These are phyloP conservation scores for Leptura quadrifasciata DNA, from an alignment of 2,888 invertebrate species.

Conservation along the genomic window DNA sequence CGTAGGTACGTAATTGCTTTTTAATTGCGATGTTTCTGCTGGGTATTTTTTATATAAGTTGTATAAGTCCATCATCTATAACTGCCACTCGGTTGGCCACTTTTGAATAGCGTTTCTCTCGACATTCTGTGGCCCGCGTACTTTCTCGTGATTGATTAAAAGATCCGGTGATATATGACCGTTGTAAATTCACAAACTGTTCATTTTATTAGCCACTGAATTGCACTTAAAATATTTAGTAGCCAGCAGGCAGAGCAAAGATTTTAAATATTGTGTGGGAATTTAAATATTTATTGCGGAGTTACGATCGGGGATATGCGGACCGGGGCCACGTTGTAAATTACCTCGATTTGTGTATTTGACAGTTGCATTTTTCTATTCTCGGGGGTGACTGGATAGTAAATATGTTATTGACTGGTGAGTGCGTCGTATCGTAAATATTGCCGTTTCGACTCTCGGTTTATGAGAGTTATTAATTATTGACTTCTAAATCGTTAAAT, in stretches of 20 bases:
- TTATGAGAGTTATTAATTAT: slow-evolving; percentile 60
- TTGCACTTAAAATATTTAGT: slow-evolving; percentile 58
- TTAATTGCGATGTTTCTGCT: slow-evolving; percentile 58
- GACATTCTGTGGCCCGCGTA: slow-evolving; percentile 47
- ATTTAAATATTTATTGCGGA: slow-evolving; percentile 48
- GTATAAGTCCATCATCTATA: slow-evolving; percentile 63
- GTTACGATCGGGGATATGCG: slow-evolving; percentile 42
- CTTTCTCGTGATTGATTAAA: slow-evolving; percentile 66
- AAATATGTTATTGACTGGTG: slow-evolving; percentile 57
- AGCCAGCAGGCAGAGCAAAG: slow-evolving; percentile 41
- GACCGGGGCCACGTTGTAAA: slow-evolving; percentile 54
- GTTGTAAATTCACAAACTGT: slow-evolving; percentile 65
- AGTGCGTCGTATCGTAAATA: slow-evolving; percentile 56
- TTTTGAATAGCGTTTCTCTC: slow-evolving; percentile 66
- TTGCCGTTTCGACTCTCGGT: slow-evolving; percentile 48
- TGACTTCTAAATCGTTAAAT: slow-evolving; percentile 59
- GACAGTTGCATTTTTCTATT: slow-evolving; percentile 61
- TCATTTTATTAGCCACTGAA: slow-evolving; percentile 66
- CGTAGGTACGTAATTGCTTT: slow-evolving; percentile 56
- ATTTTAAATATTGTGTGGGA: slow-evolving; percentile 47
- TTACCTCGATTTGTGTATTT: slow-evolving; percentile 62
- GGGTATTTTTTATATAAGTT: slow-evolving; percentile 48
- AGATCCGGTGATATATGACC: slow-evolving; percentile 64
- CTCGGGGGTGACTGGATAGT: slow-evolving; percentile 49
- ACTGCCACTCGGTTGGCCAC: slow-evolving; percentile 70